Conservation (phyloP, 2,888 invertebrate genomes). For the Agapetus fuscipes region DNA sequence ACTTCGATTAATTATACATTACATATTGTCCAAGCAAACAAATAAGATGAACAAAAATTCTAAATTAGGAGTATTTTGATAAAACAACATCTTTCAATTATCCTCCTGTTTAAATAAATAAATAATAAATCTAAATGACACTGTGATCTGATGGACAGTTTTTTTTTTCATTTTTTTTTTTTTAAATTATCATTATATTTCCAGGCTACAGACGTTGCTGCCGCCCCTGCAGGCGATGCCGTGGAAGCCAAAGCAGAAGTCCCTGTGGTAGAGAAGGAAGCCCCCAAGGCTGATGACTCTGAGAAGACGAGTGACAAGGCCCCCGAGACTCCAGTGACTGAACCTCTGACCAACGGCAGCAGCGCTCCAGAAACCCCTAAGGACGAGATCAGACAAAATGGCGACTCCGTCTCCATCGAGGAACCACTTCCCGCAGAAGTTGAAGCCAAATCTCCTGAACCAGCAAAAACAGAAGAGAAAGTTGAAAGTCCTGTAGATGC, state of each 20-base stretch:
- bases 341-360: constrained; percentile 41
- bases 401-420: constrained; percentile 16
- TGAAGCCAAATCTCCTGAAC: constrained; percentile 3
- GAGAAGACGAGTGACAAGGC: constrained; percentile 37
- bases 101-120: neutral
- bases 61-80: neutral
- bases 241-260: constrained; percentile 19
- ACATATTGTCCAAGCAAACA: too few relatives aligned
- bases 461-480: constrained; percentile 6
- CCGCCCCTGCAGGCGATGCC: constrained; percentile 5
- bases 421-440: constrained; percentile 6
- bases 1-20: too few relatives aligned
- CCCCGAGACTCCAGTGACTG: constrained; percentile 42
- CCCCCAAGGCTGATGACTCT: constrained; percentile 27
- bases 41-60: too few relatives aligned
- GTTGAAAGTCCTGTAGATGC: neutral
- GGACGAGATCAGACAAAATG: constrained; percentile 25
- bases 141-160: too few relatives aligned
- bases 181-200: constrained; percentile 12
- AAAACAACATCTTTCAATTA: too few relatives aligned
- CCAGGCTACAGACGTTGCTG: constrained; percentile 32
- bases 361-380: constrained; percentile 37
- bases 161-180: neutral
- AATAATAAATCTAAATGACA: neutral
- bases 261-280: constrained; percentile 30